Evolutionary conservation across 2,888 invertebrate genomes (phyloP), one percentile per base, ranked within the genome.

Genomic region (Anoncus sp.): DNA sequence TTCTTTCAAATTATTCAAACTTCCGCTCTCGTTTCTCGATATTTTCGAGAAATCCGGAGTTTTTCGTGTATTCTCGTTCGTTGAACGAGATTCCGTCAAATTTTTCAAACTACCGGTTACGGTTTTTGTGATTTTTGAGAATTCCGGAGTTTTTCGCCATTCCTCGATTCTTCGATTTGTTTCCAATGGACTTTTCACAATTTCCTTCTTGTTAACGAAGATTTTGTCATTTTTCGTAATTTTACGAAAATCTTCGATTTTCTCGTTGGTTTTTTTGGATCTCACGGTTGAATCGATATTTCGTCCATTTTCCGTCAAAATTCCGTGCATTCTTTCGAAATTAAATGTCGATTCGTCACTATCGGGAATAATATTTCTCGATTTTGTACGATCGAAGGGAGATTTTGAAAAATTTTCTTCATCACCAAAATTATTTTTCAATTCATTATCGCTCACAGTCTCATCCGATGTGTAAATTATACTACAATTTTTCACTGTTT

Each of bases 381-480:
- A 3, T 5, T 0, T 12, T 5, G 1, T 31, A 0, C 49, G 22
- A 38, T 38, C 40, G 1, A 12, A 3, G 1, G 7, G 65, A 9
- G 51, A 20, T 9, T 47, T 35, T 0, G 31, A n/a, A 3, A 24
- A 20, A 66, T 72, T 75, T 49, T 78, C 62, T 14, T 66, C 71
- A 22, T 49, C 45, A 2, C 10, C 10, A 10, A 38, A 14, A 14
- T 6, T 12, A 9, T 20, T 31, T 16, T 10, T 24, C 1, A 27
- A 73, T 18, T 60, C 69, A 1, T 10, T 35, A 10, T 78, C 74
- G 18, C 65, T 78, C 10, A 47, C 77, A 18, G 80, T 83, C 12
- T 87, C 85, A 16, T 86, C 84, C 0, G 85, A 86, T 1, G 83
- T 84, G 38, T 81, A 83, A 14, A 57, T 59, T 7, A 60, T 76